Conservation (phyloP, 1,140 invertebrate genomes). For the Monochamus saltuarius region DNA sequence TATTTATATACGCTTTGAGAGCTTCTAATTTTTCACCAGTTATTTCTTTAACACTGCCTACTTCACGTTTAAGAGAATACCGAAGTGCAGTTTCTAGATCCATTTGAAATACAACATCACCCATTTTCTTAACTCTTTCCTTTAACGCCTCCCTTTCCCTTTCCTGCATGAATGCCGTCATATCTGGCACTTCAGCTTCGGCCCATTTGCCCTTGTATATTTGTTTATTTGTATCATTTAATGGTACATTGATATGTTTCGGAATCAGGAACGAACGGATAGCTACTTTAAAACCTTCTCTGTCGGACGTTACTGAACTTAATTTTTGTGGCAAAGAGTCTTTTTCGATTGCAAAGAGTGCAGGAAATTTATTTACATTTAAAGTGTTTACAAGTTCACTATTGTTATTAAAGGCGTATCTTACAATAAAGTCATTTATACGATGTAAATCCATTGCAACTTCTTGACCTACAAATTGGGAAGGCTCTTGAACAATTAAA, state of each 20-base stretch:
- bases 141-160: slow-evolving; percentile 33
- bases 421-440: slow-evolving; percentile 14
- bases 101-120: slow-evolving; percentile 71
- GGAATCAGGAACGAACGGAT: slow-evolving; percentile 50
- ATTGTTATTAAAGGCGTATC: slow-evolving; percentile 23
- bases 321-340: slow-evolving; percentile 6
- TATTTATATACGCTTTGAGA: slow-evolving; percentile 69
- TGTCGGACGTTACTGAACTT: slow-evolving; percentile 6
- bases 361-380: slow-evolving; percentile 11
- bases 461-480: slow-evolving; percentile 61
- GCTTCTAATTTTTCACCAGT: slow-evolving; percentile 68
- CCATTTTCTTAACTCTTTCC: slow-evolving; percentile 43
- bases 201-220: slow-evolving; percentile 43
- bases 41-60: slow-evolving; percentile 68
- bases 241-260: slow-evolving; percentile 41
- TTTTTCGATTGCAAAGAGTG: slow-evolving; percentile 15
- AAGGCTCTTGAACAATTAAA: slow-evolving; percentile 61
- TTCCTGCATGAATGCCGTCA: slow-evolving; percentile 40
- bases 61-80: slow-evolving; percentile 79
- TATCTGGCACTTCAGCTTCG: slow-evolving; percentile 38
- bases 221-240: slow-evolving; percentile 27
- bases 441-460: slow-evolving; percentile 62
- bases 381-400: slow-evolving; percentile 16
- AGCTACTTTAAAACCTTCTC: slow-evolving; percentile 48
- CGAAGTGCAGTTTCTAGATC: slow-evolving; percentile 84